A percentile compares a stretch with the other conserved stretches of the same genome.
Evolutionary conservation across 2,797 vertebrate genomes (phyloP).

Genomic region (Etheostoma nigrum): DNA sequence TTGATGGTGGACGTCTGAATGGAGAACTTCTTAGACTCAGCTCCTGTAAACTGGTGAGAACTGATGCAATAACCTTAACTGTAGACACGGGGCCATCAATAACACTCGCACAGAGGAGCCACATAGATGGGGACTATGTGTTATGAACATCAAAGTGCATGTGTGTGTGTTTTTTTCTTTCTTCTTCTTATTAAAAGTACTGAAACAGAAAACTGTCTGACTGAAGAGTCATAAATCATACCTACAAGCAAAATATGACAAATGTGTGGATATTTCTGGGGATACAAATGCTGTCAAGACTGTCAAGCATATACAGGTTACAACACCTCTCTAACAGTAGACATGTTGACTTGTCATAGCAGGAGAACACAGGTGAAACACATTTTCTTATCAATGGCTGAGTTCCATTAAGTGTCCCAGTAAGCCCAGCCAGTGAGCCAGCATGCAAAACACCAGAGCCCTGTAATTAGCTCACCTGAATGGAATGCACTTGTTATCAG

Average conservation of each 20-base stretch:
- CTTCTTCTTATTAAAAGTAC: not conserved
- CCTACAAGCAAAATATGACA: constrained; percentile 23
- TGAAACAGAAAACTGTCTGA: not conserved
- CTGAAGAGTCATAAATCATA: constrained; percentile 28
- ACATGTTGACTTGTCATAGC: not conserved
- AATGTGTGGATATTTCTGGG: not conserved
- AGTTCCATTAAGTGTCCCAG: not conserved
- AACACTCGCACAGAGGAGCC: constrained; percentile 60
- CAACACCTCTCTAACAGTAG: not conserved
- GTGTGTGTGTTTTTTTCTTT: not conserved
- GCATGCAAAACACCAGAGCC: not conserved
- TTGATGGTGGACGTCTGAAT: constrained; percentile 77
- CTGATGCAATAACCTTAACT: constrained; percentile 84
- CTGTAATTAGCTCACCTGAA: not conserved
- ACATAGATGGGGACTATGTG: constrained; percentile 30
- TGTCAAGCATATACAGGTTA: not conserved
- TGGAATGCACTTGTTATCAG: not conserved
- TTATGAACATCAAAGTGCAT: not conserved
- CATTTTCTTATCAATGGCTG: not conserved
- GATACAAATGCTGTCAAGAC: not conserved
- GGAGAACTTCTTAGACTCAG: constrained; percentile 71
- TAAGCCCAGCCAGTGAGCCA: not conserved
- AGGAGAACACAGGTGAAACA: not conserved
- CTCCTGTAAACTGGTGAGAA: constrained; percentile 77
- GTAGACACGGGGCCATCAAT: constrained; percentile 77